Evolutionary conservation across 2,113 vertebrate species (phyloP).

Genomic region (Silurus meridionalis): DNA sequence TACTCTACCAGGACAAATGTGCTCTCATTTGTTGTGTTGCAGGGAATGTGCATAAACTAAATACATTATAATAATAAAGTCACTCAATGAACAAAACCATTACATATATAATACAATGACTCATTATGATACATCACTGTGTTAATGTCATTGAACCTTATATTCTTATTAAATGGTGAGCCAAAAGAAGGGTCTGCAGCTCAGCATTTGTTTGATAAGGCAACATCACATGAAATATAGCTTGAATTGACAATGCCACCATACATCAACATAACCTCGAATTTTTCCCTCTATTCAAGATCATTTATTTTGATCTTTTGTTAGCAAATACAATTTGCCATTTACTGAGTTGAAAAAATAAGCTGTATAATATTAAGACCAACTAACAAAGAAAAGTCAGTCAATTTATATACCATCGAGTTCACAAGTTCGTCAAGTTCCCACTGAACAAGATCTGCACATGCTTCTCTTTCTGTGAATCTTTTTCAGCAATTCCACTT

Average conservation of each 20-base stretch:
- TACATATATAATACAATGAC: background rate
- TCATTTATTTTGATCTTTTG: background rate
- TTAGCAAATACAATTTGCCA: background rate
- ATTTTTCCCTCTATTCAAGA: background rate
- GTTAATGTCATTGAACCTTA: background rate
- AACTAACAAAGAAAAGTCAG: background rate
- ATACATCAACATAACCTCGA: background rate
- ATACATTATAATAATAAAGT: background rate
- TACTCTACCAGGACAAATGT: background rate
- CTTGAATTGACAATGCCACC: background rate
- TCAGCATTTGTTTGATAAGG: constrained; percentile 5
- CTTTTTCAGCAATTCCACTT: background rate
- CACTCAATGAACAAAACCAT: background rate
- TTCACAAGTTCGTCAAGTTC: constrained; percentile 16
- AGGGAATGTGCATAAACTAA: constrained; percentile 14
- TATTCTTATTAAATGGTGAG: background rate
- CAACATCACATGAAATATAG: background rate
- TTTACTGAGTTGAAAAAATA: background rate
- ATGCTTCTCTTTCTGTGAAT: background rate
- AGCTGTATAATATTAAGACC: background rate
- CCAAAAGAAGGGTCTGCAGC: background rate
- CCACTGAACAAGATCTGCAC: constrained; percentile 23
- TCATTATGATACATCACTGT: background rate
- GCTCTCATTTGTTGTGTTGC: too few species aligned
- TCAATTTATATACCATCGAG: background rate